Evolutionary conservation across 2,888 invertebrate genomes (phyloP), one percentile per base, ranked within the genome.

Genomic region (Epirrhoe alternata): DNA sequence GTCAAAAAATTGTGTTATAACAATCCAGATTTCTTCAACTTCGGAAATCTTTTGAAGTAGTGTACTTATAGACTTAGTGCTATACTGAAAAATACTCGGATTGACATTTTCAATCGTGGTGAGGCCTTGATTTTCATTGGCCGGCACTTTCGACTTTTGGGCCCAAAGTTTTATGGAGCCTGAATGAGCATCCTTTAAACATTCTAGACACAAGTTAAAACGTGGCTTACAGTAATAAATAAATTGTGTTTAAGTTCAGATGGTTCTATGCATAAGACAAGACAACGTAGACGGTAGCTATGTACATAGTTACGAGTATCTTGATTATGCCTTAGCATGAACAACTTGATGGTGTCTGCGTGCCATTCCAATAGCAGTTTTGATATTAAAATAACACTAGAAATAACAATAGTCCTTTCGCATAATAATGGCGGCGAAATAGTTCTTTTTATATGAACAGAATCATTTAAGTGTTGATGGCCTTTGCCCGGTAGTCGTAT

Each of bases 241-340:
- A 42, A 12, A 12, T 42, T 12, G 5, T 12, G 6, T 33, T 33
- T 10, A 12, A 10, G 12, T 42, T 42, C 12, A 42, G 38, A 42
- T 10, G 12, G 12, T 42, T 12, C 0, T 42, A 42, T 42, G 38
- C 38, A 12, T 42, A 42, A 12, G 38, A 42, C 38, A 42, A 12
- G 38, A 42, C 38, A 42, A 10, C 38, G 38, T 42, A 42, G 38
- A 2, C 12, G 38, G 38, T 42, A 52, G 52, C 31, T 51, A 31
- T 24, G 24, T 24, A 24, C 24, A 24, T 24, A 24, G 24, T 24
- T 24, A 24, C 24, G 24, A 24, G 33, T 7, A 14, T 7, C 31
- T 59, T 31, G 55, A 65, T 67, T 67, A 67, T 67, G 56, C 67
- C 12, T 33, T 30, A 31, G 53, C 67, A 67, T 67, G 69, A 65